Evolutionary conservation across 2,113 vertebrate genomes (phyloP).

Genomic region (Vombatus ursinus): DNA sequence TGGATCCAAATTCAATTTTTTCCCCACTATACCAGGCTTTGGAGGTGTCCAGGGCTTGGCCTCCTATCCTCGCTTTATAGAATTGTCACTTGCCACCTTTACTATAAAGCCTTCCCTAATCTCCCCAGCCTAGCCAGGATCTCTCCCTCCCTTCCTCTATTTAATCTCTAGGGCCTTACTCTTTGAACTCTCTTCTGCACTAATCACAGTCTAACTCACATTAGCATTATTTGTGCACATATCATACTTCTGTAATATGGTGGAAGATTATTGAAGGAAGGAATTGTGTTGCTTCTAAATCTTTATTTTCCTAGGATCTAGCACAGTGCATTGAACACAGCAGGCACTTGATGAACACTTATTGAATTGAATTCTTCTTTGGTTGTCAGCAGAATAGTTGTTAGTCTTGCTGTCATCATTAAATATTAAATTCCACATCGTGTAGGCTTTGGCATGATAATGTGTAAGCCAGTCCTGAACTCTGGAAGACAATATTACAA

Average conservation of each 20-base stretch:
- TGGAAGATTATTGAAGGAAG: background rate
- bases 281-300: background rate
- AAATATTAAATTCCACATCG: conserved; percentile 11
- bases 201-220: background rate
- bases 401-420: conserved; percentile 10
- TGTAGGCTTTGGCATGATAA: background rate
- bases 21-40: background rate
- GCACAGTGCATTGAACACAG: background rate
- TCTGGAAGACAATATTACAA: background rate
- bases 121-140: background rate
- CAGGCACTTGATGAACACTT: background rate
- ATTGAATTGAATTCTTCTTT: background rate
- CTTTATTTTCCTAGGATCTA: background rate
- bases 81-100: background rate
- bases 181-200: background rate
- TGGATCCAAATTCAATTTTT: background rate
- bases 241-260: background rate
- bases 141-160: background rate
- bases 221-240: background rate
- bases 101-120: background rate
- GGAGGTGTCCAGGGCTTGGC: background rate
- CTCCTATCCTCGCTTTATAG: background rate
- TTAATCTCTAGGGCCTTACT: background rate
- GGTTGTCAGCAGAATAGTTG: background rate
- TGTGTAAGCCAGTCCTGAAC: background rate